Percentiles rank a stretch among this genome's conserved stretches.
These are phyloP conservation scores for Acyrthosiphon pisum DNA, from an alignment of 1,140 invertebrate species.

Conservation along the genomic window DNA sequence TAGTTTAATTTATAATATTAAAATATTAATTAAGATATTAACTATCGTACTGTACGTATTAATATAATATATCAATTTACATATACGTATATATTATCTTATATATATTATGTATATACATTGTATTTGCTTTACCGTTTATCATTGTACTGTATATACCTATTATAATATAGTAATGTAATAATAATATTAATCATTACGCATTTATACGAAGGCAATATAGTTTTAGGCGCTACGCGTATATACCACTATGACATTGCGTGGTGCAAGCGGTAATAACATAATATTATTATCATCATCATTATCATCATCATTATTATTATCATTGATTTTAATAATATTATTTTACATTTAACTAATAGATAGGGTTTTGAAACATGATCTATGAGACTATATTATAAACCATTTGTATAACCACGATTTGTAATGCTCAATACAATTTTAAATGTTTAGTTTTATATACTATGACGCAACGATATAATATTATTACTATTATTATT, in stretches of 20 bases:
- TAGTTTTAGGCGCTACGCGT: not conserved
- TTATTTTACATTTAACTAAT: slow-evolving; percentile 9
- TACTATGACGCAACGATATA: not conserved
- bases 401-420: slow-evolving; percentile 26
- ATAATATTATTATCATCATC: not conserved
- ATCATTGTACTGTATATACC: not conserved
- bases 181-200: slow-evolving; percentile 20
- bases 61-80: not conserved
- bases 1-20: not conserved
- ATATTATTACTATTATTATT: not conserved
- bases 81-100: not conserved
- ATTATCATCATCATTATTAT: not conserved
- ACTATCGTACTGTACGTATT: not conserved
- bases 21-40: not conserved
- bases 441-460: slow-evolving; percentile 52
- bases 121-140: slow-evolving; percentile 1
- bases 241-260: not conserved
- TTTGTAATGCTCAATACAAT: slow-evolving; percentile 54
- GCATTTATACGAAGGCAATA: not conserved
- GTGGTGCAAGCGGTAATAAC: not conserved
- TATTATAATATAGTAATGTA: not conserved
- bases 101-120: not conserved
- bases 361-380: slow-evolving; percentile 40
- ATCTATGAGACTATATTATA: slow-evolving; percentile 53
- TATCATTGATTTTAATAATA: not conserved